Base-by-base conservation (phyloP, 1,140 invertebrate species). In the Cataglyphis hispanica region DNA sequence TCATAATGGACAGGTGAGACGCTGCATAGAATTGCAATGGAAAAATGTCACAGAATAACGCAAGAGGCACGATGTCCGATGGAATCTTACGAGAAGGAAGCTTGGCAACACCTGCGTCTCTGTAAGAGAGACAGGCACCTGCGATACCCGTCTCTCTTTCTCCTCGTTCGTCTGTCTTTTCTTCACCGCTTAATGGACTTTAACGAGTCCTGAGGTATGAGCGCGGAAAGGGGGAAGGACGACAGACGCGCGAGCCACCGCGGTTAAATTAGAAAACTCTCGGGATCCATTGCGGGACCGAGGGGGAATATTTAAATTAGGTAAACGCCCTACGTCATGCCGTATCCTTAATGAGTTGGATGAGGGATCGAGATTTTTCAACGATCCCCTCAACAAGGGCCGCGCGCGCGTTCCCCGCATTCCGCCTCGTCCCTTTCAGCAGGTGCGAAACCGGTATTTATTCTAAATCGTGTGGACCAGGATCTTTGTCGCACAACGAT, bases 191-290 rank as follows among this genome's bases (percentile, higher is more conserved):
- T 89, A 89, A 89, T 89, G 80, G 85, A 87, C 85, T 89, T 85
- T 70, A 89, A 89, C 85, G 88, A 89, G 85, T 63, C 63, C 50
- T 46, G 40, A 43, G 63, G 58, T 77, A 78, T 61, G 60, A 86
- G 13, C 60, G 31, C 43, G 10, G 78, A 25, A 66, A 34, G 61
- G 46, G n/a, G 46, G 31, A 64, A 31, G 22, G 6, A 67, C 69
- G 74, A 88, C 61, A 85, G 75, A 89, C 70, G 69, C 40, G 37
- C 31, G 31, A 50, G 40, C 25, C 58, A 84, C 72, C 70, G 87
- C 56, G 87, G 87, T 90, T 90, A 90, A 90, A 90, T 90, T 90
- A 89, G 89, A 90, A 89, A 90, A 90, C 85, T 90, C 88, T 89
- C 66, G 56, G 80, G 58, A 76, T 46, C 64, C 69, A 53, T 64